Conservation (phyloP, 2,113 vertebrate genomes). For the Corythoichthys intestinalis region DNA sequence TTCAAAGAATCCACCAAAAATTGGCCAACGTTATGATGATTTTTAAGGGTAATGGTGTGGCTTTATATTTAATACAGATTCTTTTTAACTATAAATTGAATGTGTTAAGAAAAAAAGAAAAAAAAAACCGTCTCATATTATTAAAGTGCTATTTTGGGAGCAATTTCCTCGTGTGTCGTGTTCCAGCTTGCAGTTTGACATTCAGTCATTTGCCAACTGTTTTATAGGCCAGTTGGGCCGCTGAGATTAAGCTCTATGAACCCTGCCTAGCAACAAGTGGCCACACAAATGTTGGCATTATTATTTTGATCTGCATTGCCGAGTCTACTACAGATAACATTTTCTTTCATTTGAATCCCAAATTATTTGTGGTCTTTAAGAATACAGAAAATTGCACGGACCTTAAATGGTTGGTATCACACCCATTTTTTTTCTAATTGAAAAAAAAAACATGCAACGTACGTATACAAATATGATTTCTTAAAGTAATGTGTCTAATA, state of each 20-base stretch:
- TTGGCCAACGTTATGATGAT: neutral
- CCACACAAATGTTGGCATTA: neutral
- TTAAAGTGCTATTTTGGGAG: neutral
- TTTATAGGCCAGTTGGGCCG: neutral
- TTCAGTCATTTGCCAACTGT: neutral
- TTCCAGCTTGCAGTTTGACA: neutral
- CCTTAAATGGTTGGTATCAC: neutral
- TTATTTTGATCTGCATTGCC: neutral
- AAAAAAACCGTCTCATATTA: neutral
- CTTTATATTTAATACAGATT: neutral
- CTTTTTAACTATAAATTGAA: neutral
- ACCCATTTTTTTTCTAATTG: neutral
- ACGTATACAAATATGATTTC: neutral
- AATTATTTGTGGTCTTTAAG: neutral
- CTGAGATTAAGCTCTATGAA: neutral
- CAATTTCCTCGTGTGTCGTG: neutral
- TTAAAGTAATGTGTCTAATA: conserved; percentile 24
- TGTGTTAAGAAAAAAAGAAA: neutral
- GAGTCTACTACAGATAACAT: neutral
- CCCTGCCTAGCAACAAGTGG: neutral
- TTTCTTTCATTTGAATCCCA: neutral
- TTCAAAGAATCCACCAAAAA: neutral
- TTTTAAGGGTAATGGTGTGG: neutral
- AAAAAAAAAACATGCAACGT: neutral
- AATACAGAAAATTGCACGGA: neutral